Conservation (phyloP, 1,140 invertebrate species). For the Drosophila equinoxialis region DNA sequence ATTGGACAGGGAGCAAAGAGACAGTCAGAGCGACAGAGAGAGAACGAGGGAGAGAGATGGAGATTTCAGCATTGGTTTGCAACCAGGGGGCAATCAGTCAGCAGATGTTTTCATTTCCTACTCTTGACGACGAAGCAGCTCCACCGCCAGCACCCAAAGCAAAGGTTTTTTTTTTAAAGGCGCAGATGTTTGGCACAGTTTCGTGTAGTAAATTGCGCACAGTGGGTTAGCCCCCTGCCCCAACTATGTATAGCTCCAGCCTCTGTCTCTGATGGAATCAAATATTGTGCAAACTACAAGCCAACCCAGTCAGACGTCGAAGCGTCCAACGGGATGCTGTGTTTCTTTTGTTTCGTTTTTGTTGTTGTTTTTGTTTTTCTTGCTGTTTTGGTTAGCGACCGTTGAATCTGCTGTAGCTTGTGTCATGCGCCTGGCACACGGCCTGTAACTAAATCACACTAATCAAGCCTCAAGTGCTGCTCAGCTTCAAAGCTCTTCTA, state of each 20-base stretch:
- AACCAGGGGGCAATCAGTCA: constrained; percentile 80
- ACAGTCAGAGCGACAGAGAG: not conserved
- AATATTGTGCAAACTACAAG: constrained; percentile 80
- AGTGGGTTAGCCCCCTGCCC: constrained; percentile 62
- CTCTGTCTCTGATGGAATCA: constrained; percentile 71
- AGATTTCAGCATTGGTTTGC: constrained; percentile 28
- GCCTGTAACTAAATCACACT: constrained; percentile 82
- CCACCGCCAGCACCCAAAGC: constrained; percentile 53
- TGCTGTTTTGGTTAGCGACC: not conserved
- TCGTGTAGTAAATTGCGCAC: constrained; percentile 79
- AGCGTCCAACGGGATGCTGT: constrained; percentile 65
- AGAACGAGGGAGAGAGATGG: constrained; percentile 2
- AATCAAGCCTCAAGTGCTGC: constrained; percentile 78
- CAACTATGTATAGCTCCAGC: constrained; percentile 16
- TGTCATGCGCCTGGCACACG: constrained; percentile 80
- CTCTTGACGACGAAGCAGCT: constrained; percentile 52
- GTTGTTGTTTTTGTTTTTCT: not conserved
- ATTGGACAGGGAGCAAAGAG: constrained; percentile 53
- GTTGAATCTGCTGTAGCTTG: constrained; percentile 40
- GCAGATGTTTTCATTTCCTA: constrained; percentile 82
- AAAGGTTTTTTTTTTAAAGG: constrained; percentile 43
- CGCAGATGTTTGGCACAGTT: constrained; percentile 79
- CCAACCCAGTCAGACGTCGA: constrained; percentile 43
- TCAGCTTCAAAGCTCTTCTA: constrained; percentile 19
- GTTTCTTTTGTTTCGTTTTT: constrained; percentile 22